A percentile compares a stretch with the other conserved stretches of the same genome.
phyloP scores from a whole-genome alignment of 1,140 invertebrate species.

The Conus ventricosus region DNA sequence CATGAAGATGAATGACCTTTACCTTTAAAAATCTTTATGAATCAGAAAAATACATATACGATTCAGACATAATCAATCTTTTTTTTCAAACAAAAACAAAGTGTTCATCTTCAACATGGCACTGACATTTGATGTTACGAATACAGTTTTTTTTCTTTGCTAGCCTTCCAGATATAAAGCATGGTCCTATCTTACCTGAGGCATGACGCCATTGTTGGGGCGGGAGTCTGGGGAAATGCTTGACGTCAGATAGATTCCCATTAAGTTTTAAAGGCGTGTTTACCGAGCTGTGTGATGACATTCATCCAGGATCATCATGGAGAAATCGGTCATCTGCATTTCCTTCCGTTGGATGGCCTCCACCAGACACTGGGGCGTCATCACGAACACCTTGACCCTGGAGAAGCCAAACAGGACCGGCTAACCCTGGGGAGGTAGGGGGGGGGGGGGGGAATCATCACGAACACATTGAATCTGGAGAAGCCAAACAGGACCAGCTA shows the following conservation, averaged over 20 bases:
- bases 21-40: too few species aligned
- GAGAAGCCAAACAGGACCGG: background rate
- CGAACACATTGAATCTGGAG: background rate
- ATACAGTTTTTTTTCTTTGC: too few species aligned
- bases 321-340: slow-evolving; percentile 53
- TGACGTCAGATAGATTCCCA: slow-evolving; percentile 21
- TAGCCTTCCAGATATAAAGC: too few species aligned
- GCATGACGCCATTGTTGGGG: background rate
- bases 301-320: slow-evolving; percentile 70
- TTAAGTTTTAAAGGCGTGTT: slow-evolving; percentile 17
- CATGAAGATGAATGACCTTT: too few species aligned
- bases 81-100: too few species aligned
- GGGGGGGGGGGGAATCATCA: background rate
- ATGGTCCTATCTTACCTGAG: background rate
- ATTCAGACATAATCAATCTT: too few species aligned
- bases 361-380: slow-evolving; percentile 72
- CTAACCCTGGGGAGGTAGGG: background rate
- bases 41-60: too few species aligned
- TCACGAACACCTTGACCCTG: slow-evolving; percentile 58
- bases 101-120: too few species aligned
- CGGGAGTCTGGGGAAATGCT: background rate
- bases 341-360: slow-evolving; percentile 60
- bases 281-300: slow-evolving; percentile 67
- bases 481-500: background rate
- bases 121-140: too few species aligned